Evolutionary conservation across 1,140 invertebrate species (phyloP), one percentile per base, ranked within the genome.

Genomic region (Tachypleus tridentatus): DNA sequence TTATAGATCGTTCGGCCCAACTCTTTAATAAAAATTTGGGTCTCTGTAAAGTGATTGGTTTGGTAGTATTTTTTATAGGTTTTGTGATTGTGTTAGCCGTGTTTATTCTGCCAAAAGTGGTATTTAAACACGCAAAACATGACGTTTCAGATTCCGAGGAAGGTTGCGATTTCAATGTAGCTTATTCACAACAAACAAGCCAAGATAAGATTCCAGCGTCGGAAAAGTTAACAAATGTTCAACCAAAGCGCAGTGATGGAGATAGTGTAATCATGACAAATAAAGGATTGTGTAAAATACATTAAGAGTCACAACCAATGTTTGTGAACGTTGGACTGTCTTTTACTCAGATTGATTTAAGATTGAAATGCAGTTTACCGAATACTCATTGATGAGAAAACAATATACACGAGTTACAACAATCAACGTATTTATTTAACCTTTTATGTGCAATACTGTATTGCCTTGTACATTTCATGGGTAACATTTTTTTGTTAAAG

Each of bases 1-100:
- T 81, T 57, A 71, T 82, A 9, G 80, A 82, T 72, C 72, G 74
- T 10, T 71, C 69, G 58, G 80, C 80, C 6, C 72, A 77, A 49
- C 64, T 71, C 10, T 82, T 79, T 72, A 83, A 82, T 73, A 73
- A 75, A n/a, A 77, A 77, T 49, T 71, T 83, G 60, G 80, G 81
- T 68, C 70, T 76, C 61, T 79, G 78, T 70, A 82, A 81, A 67
- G 71, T 82, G 4, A 74, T 79, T 53, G 81, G 81, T 3, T 71
- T 82, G 47, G 75, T 77, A 4, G 67, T 80, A 6, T 82, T 82
- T 72, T 81, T 80, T 70, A 68, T 76, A 9, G 81, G 81, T n/a
- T 80, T 80, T 5, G 69, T 78, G 3, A 76, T 80, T 6, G 68
- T 81, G 5, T 76, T 80, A 48, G 71, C 77, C 54, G 74, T 79